These are phyloP conservation scores for Sander vitreus DNA, from an alignment of 2,113 vertebrate genomes.

Conservation along the genomic window DNA sequence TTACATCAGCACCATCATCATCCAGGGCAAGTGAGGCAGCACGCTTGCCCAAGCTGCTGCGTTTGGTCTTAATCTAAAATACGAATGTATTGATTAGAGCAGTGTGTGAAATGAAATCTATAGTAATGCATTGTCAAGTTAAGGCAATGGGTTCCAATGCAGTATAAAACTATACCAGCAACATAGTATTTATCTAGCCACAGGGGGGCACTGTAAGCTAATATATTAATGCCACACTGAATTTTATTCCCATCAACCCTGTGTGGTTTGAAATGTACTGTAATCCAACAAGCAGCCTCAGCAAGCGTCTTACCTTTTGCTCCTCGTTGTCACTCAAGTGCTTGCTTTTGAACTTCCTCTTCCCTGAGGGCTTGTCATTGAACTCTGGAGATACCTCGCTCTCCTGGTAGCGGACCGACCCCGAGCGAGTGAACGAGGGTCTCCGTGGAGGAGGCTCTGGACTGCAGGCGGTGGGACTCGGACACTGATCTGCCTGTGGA, in stretches of 20 bases:
- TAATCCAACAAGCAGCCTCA: conserved; percentile 7
- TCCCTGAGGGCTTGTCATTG: conserved; percentile 94
- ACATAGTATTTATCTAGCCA: conserved; percentile 64
- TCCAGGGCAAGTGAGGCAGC: conserved; percentile 60
- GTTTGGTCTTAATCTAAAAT: conserved; percentile 81
- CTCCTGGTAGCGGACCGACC: conserved; percentile 78
- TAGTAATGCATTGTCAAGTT: conserved; percentile 25
- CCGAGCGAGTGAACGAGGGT: conserved; percentile 81
- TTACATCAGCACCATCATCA: conserved; percentile 68
- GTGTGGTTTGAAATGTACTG: conserved; percentile 1
- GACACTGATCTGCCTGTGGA: conserved; percentile 64
- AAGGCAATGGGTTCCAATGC: conserved; percentile 13
- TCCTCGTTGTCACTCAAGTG: conserved; percentile 91
- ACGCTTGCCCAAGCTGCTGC: conserved; percentile 77
- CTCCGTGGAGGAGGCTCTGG: conserved; percentile 72
- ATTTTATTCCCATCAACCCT: not conserved
- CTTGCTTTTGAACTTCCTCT: conserved; percentile 99
- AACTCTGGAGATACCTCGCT: conserved; percentile 83
- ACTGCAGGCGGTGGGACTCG: conserved; percentile 68
- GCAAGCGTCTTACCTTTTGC: conserved; percentile 85
- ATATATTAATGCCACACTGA: conserved; percentile 45
- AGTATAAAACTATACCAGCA: conserved; percentile 31
- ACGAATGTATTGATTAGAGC: conserved; percentile 41
- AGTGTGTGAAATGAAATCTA: conserved; percentile 21
- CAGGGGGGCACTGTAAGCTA: conserved; percentile 79